Evolutionary conservation across 2,113 vertebrate species (phyloP).

Genomic region (Gymnobelideus leadbeateri): DNA sequence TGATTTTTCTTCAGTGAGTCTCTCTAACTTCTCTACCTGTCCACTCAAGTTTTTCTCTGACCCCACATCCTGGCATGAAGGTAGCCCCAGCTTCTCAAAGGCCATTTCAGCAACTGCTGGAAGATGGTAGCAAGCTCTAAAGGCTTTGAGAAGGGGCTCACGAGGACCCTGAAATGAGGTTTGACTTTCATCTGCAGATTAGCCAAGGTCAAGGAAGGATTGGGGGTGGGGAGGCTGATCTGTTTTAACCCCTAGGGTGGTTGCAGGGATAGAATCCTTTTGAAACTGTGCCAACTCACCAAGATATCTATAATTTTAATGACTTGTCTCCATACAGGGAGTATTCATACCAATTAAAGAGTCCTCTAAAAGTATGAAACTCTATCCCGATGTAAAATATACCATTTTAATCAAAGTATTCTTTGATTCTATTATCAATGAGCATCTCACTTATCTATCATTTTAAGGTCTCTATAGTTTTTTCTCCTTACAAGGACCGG

Average conservation of each 20-base stretch:
- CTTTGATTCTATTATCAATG: background rate
- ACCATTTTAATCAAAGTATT: background rate
- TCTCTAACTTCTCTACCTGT: background rate
- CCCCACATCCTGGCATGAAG: background rate
- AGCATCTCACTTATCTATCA: background rate
- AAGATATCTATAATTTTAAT: background rate
- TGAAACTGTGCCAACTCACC: background rate
- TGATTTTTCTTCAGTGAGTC: background rate
- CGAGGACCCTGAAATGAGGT: background rate
- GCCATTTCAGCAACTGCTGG: background rate
- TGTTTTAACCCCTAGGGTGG: too few species aligned
- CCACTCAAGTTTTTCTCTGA: background rate
- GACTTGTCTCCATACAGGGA: too few species aligned
- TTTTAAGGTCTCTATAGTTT: background rate
- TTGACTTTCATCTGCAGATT: background rate
- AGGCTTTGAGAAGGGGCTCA: too few species aligned
- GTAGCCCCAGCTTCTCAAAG: background rate
- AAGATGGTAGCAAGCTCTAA: background rate
- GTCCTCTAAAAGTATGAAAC: background rate
- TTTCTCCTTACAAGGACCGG: background rate
- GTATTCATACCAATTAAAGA: background rate
- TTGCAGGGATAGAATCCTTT: background rate
- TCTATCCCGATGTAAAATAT: background rate
- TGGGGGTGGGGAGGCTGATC: background rate
- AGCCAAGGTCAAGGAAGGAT: background rate